Percentiles rank a stretch among this genome's conserved stretches.
These are phyloP conservation scores for Anomalospiza imberbis DNA, from an alignment of 2,797 vertebrate genomes.

Conservation along the genomic window DNA sequence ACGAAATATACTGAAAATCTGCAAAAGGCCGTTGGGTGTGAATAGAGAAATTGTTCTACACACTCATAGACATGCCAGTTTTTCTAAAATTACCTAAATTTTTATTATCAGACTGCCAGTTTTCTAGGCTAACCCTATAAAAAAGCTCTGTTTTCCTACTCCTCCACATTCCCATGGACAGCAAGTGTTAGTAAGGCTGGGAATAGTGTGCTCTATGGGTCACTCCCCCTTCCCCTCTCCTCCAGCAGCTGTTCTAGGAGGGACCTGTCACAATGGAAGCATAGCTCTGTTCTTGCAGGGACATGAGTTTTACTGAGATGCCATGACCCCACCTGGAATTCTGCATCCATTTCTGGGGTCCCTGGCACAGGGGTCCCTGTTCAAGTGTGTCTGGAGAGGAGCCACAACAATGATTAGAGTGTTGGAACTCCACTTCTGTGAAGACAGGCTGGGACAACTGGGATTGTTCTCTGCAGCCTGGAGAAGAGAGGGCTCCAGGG, in stretches of 20 bases:
- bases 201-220: not conserved
- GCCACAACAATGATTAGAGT: not conserved
- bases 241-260: not conserved
- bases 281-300: rapidly evolving
- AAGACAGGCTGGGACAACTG: not conserved
- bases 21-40: not conserved
- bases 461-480: not conserved
- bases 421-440: not conserved
- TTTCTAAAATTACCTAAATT: not conserved
- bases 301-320: not conserved
- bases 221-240: not conserved
- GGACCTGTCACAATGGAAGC: not conserved
- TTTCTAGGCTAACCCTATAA: not conserved
- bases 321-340: not conserved
- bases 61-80: not conserved
- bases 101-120: not conserved
- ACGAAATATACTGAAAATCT: not conserved
- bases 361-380: not conserved
- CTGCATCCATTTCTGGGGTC: not conserved
- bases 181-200: not conserved
- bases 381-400: not conserved
- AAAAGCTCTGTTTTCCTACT: not conserved
- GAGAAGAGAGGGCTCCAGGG: not conserved
- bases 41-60: not conserved
- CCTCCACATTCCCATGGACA: not conserved